These are phyloP conservation scores for Bolinopsis microptera DNA, from an alignment of 37 sponge, comb jelly and placozoan genomes.

Conservation along the genomic window DNA sequence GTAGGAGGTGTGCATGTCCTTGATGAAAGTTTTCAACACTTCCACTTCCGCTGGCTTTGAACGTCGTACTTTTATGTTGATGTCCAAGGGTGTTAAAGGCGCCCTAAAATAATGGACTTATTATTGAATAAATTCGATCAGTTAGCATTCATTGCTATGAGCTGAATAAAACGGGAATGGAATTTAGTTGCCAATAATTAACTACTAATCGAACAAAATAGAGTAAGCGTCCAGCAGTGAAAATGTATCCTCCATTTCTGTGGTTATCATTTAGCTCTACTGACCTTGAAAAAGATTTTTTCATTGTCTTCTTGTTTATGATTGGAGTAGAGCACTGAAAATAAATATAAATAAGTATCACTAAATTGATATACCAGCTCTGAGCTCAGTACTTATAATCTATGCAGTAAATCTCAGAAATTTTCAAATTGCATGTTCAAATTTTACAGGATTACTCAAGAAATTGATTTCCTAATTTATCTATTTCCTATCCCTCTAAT, in stretches of 20 bases:
- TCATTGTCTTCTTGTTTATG: neutral
- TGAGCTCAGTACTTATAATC: neutral
- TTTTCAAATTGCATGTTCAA: no score
- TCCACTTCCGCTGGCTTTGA: constrained; percentile 47
- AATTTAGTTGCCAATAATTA: no score
- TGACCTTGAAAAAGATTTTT: neutral
- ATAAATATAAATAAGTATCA: neutral
- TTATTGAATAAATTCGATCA: neutral
- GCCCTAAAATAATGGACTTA: neutral
- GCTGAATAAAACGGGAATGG: no score
- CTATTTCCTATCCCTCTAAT: no score
- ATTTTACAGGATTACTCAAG: no score
- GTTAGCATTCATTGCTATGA: no score
- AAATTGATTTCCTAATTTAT: no score
- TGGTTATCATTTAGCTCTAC: no score
- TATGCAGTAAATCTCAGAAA: neutral
- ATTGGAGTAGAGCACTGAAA: constrained; percentile 43
- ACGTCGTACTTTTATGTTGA: neutral
- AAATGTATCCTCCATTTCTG: no score
- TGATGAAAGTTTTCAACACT: constrained; percentile 28
- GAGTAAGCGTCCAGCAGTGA: no score
- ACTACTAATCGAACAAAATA: no score
- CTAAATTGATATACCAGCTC: neutral
- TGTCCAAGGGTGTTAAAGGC: neutral
- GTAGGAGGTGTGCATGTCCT: constrained; percentile 30